phyloP scores from a whole-genome alignment of 2,888 invertebrate genomes.

The Magallana nippona region DNA sequence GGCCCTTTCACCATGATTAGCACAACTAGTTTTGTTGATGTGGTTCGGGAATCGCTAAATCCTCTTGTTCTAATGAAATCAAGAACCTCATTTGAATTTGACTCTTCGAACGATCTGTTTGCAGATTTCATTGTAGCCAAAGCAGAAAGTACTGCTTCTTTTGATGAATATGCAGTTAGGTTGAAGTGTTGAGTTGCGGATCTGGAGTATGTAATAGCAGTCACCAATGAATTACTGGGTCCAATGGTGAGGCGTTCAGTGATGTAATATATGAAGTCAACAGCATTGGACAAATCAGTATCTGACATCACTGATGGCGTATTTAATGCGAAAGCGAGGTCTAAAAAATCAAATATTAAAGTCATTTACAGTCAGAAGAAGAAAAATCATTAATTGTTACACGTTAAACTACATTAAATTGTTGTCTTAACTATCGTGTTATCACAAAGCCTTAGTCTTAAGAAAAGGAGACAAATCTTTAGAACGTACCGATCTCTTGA shows the following conservation, averaged over 20 bases:
- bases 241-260: conserved; percentile 47
- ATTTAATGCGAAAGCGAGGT: conserved; percentile 46
- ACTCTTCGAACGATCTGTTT: conserved; percentile 4
- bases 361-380: too few relatives aligned
- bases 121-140: not conserved
- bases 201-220: conserved; percentile 37
- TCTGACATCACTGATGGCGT: conserved; percentile 38
- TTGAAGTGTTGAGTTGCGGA: conserved; percentile 8
- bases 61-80: not conserved
- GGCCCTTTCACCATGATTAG: not conserved
- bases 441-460: too few relatives aligned
- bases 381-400: too few relatives aligned
- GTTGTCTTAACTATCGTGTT: too few relatives aligned
- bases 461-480: not conserved
- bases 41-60: not conserved
- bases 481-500: not conserved
- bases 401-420: too few relatives aligned
- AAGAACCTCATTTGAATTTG: conserved; percentile 37
- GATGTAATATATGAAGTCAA: conserved; percentile 41
- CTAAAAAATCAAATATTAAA: not conserved
- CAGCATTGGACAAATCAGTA: conserved; percentile 41
- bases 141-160: conserved; percentile 23
- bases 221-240: conserved; percentile 21
- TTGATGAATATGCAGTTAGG: conserved; percentile 25
- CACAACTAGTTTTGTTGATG: not conserved